These are phyloP conservation scores for Osmerus mordax DNA, from an alignment of 2,113 vertebrate species.

Conservation along the genomic window DNA sequence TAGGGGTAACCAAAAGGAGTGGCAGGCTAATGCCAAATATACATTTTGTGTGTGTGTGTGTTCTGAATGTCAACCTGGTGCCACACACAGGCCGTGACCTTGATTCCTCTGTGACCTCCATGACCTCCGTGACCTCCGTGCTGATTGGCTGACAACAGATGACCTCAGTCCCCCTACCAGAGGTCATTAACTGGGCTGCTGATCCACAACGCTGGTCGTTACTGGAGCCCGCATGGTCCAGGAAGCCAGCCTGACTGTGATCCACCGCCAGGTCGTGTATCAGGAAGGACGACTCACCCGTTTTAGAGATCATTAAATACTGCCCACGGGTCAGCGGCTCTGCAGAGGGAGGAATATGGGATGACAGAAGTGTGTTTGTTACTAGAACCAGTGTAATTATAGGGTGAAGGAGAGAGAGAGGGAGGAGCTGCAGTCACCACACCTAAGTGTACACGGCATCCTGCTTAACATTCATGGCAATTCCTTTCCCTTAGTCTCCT, in stretches of 20 bases:
- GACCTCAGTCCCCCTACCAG: slow-evolving; percentile 23
- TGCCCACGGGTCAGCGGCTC: slow-evolving; percentile 52
- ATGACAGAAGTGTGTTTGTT: no score
- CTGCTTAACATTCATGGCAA: slow-evolving; percentile 47
- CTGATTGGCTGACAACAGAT: slow-evolving; percentile 34
- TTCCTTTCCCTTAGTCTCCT: slow-evolving; percentile 34
- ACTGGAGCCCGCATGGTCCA: slow-evolving; percentile 17
- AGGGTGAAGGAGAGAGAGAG: slow-evolving; percentile 1
- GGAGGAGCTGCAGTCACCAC: background rate
- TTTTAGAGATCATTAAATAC: slow-evolving; percentile 57
- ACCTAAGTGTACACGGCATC: background rate
- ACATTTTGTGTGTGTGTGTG: slow-evolving; percentile 1
- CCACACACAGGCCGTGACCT: slow-evolving; percentile 38
- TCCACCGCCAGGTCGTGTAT: slow-evolving; percentile 43
- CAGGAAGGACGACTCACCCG: slow-evolving; percentile 55
- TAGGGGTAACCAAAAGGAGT: no score
- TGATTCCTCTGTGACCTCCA: background rate
- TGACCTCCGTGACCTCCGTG: slow-evolving; percentile 41
- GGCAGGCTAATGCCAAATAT: background rate
- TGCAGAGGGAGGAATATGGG: slow-evolving; percentile 18
- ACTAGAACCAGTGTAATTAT: background rate
- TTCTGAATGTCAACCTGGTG: slow-evolving; percentile 23
- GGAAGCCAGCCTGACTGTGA: slow-evolving; percentile 21
- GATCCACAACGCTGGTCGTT: slow-evolving; percentile 58
- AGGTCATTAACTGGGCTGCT: slow-evolving; percentile 59